phyloP scores from a whole-genome alignment of 2,888 invertebrate genomes.

The Rotaria sp. region DNA sequence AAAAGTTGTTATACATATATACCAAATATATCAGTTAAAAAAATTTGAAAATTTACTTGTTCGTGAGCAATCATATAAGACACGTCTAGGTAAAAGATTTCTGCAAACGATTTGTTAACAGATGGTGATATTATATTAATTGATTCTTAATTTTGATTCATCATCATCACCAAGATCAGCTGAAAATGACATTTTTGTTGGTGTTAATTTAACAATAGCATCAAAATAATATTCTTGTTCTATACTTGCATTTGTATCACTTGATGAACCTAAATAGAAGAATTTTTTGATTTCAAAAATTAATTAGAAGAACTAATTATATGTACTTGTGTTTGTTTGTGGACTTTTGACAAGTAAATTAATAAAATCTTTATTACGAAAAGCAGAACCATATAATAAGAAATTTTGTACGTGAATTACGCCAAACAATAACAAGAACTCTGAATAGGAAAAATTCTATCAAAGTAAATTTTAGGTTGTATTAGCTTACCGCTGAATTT shows the following conservation, averaged over 20 bases:
- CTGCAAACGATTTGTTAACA: background rate
- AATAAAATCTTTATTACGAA: slow-evolving; percentile 79
- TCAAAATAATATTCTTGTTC: slow-evolving; percentile 78
- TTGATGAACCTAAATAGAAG: slow-evolving; percentile 47
- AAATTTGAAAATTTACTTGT: background rate
- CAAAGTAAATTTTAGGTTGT: too few relatives aligned
- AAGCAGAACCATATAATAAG: slow-evolving; percentile 71
- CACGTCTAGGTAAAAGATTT: background rate
- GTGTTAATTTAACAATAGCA: slow-evolving; percentile 69
- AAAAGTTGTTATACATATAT: background rate
- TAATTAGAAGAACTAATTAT: too few relatives aligned
- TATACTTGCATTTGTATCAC: slow-evolving; percentile 67
- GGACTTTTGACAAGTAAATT: slow-evolving; percentile 68
- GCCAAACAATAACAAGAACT: slow-evolving; percentile 84
- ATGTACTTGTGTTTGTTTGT: background rate
- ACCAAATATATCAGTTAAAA: background rate
- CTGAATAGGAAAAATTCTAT: slow-evolving; percentile 44
- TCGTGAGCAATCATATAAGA: slow-evolving; percentile 11
- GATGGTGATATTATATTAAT: slow-evolving; percentile 28
- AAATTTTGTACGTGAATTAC: slow-evolving; percentile 78
- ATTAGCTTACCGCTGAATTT: slow-evolving; percentile 65
- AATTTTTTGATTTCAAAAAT: too few relatives aligned
- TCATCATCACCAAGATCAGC: background rate
- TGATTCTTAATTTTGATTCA: background rate
- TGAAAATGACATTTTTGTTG: slow-evolving; percentile 45